These are phyloP conservation scores for Tapirus terrestris DNA, from an alignment of 2,113 vertebrate genomes.

Conservation along the genomic window DNA sequence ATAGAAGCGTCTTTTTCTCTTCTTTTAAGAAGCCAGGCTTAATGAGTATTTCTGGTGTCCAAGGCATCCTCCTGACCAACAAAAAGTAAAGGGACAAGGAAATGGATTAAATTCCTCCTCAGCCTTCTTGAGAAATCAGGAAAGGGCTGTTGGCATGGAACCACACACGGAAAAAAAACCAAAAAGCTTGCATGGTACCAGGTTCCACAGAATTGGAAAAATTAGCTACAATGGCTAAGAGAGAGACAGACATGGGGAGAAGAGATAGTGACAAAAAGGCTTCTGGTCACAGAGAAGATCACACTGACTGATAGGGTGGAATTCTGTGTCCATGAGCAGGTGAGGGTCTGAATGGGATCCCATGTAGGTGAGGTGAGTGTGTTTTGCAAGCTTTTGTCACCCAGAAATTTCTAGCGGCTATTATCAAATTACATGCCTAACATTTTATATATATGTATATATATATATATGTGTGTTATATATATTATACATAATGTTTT, in stretches of 20 bases:
- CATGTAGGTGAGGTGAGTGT: background rate
- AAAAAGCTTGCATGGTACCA: background rate
- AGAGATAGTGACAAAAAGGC: background rate
- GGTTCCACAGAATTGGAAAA: background rate
- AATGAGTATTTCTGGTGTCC: background rate
- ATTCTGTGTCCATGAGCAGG: background rate
- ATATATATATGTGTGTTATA: too few relatives aligned
- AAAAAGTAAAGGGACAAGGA: background rate
- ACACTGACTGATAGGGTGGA: background rate
- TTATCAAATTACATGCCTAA: background rate
- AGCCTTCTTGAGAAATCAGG: background rate
- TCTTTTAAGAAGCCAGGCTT: background rate
- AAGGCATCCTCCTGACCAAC: background rate
- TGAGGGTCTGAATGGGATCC: background rate
- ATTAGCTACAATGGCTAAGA: background rate
- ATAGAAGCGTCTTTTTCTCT: background rate
- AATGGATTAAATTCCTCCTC: background rate
- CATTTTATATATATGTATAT: background rate
- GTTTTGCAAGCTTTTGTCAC: background rate
- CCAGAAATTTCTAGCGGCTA: background rate
- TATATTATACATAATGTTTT: background rate
- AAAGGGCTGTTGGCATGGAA: background rate
- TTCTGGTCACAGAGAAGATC: background rate
- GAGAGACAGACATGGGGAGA: background rate
- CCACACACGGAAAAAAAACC: background rate